phyloP scores from a whole-genome alignment of 1,140 invertebrate species.

The Zaprionus ornatus region DNA sequence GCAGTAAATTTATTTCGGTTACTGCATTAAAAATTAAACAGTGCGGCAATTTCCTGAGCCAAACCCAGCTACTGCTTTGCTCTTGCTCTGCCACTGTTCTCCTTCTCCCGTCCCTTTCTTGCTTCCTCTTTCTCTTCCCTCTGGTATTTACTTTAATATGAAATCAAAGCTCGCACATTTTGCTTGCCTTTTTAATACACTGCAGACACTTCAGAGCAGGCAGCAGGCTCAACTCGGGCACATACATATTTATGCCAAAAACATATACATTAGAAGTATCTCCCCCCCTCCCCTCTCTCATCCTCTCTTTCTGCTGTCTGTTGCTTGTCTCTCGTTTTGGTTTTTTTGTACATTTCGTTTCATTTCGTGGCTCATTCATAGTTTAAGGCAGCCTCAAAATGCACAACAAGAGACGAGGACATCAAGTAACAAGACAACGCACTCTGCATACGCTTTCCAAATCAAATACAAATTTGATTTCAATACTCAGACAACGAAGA shows the following conservation, averaged over 20 bases:
- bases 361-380: constrained; percentile 43
- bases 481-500: not conserved
- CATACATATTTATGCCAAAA: not conserved
- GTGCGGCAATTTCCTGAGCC: constrained; percentile 46
- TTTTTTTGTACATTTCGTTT: constrained; percentile 36
- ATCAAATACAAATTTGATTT: not conserved
- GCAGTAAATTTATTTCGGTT: constrained; percentile 73
- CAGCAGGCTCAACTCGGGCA: not conserved
- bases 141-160: constrained; percentile 70
- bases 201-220: constrained; percentile 34
- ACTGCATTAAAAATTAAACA: constrained; percentile 73
- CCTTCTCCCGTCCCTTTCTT: no score
- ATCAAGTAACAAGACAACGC: not conserved
- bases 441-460: not conserved
- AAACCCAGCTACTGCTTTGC: not conserved
- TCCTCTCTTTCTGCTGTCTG: constrained; percentile 30
- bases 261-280: not conserved
- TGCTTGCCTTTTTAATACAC: constrained; percentile 65
- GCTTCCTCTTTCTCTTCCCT: no score
- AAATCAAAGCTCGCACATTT: constrained; percentile 59
- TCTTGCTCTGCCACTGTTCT: not conserved
- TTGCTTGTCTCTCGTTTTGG: constrained; percentile 8
- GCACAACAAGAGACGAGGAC: constrained; percentile 4
- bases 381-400: constrained; percentile 49
- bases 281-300: not conserved